These are phyloP conservation scores for Prosopocoilus inquinatus DNA, from an alignment of 2,888 invertebrate genomes.

Conservation along the genomic window DNA sequence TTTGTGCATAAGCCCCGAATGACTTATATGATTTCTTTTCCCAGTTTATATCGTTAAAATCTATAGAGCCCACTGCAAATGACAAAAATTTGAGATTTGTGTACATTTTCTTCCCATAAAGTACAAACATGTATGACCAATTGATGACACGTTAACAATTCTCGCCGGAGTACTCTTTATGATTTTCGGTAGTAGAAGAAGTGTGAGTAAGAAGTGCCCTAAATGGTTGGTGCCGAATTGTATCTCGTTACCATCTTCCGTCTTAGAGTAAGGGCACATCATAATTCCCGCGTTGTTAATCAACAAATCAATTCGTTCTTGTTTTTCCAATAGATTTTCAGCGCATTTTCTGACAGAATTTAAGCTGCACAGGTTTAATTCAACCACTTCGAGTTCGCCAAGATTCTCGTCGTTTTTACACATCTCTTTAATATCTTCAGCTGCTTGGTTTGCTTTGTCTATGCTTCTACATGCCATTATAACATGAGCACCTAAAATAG, in stretches of 20 bases:
- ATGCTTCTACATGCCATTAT: slow-evolving; percentile 58
- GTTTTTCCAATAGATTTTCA: slow-evolving; percentile 46
- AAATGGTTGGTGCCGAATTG: slow-evolving; percentile 67
- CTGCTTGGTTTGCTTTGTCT: slow-evolving; percentile 55
- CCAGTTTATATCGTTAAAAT: slow-evolving; percentile 71
- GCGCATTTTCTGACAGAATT: slow-evolving; percentile 48
- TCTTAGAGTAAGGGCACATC: slow-evolving; percentile 59
- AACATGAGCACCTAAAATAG: slow-evolving; percentile 51
- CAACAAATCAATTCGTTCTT: slow-evolving; percentile 59
- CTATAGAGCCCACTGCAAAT: slow-evolving; percentile 53
- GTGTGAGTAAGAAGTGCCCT: slow-evolving; percentile 49
- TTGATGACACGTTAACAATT: slow-evolving; percentile 51
- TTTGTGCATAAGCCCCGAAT: slow-evolving; percentile 67
- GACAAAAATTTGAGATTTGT: too few relatives aligned
- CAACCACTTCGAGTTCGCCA: slow-evolving; percentile 49
- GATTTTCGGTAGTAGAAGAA: slow-evolving; percentile 51
- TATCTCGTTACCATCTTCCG: slow-evolving; percentile 64
- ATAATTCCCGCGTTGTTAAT: slow-evolving; percentile 72
- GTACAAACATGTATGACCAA: slow-evolving; percentile 38
- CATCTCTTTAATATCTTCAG: slow-evolving; percentile 48
- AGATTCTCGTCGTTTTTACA: slow-evolving; percentile 39
- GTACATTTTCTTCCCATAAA: not conserved
- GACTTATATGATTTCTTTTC: slow-evolving; percentile 64
- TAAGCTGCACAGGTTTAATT: slow-evolving; percentile 48
- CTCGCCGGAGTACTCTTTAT: slow-evolving; percentile 55